Conservation (phyloP, 2,113 vertebrate species). For the Heteronetta atricapilla region DNA sequence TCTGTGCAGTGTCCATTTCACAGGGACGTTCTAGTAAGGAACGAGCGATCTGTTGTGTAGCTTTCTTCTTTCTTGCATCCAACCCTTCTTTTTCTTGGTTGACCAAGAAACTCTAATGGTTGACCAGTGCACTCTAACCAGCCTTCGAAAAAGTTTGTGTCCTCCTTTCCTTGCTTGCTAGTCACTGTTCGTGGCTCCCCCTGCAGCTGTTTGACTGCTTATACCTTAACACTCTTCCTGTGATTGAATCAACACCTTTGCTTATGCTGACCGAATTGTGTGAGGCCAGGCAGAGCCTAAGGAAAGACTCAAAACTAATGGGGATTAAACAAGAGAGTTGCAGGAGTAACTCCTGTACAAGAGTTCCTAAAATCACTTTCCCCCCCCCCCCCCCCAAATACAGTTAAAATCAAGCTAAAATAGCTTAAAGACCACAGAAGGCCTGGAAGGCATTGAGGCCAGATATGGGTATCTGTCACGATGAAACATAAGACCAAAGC, state of each 20-base stretch:
- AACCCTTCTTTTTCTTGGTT: neutral
- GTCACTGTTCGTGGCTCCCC: neutral
- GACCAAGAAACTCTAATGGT: no score
- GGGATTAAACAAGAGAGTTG: neutral
- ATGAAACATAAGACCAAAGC: neutral
- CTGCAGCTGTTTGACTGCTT: neutral
- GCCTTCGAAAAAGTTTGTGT: neutral
- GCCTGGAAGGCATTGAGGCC: neutral
- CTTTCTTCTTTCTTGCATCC: neutral
- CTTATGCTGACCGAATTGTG: neutral
- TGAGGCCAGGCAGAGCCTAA: neutral
- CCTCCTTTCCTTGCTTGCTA: neutral
- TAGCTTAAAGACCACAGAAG: neutral
- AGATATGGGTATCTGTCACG: neutral
- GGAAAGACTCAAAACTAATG: neutral
- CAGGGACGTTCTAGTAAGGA: neutral
- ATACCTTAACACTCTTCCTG: neutral
- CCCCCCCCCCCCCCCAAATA: neutral
- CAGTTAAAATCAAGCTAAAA: neutral
- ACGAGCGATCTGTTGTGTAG: neutral
- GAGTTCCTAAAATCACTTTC: neutral
- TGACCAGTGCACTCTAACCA: neutral
- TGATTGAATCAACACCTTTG: neutral
- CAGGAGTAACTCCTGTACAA: neutral
- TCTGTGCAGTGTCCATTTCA: neutral